Conservation (phyloP, 2,113 vertebrate genomes). For the Illadopsis cleaveri region DNA sequence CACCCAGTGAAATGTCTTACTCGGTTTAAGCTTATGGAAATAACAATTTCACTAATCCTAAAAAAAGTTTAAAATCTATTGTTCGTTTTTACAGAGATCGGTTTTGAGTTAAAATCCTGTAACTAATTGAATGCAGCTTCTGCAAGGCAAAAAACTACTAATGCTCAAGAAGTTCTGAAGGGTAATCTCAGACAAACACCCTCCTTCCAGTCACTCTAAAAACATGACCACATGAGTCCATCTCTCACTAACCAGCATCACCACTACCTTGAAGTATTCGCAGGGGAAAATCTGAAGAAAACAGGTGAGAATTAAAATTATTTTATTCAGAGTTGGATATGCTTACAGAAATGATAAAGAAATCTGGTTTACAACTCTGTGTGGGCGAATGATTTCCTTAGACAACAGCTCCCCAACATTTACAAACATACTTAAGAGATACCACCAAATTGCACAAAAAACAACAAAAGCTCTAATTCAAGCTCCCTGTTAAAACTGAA, state of each 20-base stretch:
- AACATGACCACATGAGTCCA: not conserved
- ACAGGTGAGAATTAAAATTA: not conserved
- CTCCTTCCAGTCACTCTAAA: not conserved
- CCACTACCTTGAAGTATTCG: not conserved
- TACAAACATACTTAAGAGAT: not conserved
- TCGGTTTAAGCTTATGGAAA: not conserved
- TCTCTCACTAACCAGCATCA: not conserved
- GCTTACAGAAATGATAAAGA: not conserved
- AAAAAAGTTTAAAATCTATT: not conserved
- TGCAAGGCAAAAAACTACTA: not conserved
- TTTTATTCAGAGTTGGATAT: not conserved
- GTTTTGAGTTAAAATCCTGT: not conserved
- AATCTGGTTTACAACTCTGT: not conserved
- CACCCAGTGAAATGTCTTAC: not conserved
- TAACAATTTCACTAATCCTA: not conserved
- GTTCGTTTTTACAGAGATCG: not conserved
- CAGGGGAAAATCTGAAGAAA: not conserved
- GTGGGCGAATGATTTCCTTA: not conserved
- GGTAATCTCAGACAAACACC: not conserved
- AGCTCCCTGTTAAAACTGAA: not conserved
- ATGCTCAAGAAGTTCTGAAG: not conserved
- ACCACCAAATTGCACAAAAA: not conserved
- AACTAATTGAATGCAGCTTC: not conserved
- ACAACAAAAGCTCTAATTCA: not conserved
- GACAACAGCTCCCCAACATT: not conserved